Evolutionary conservation across 1,140 invertebrate genomes (phyloP), one percentile per base, ranked within the genome.

Genomic region (Drosophila erecta): DNA sequence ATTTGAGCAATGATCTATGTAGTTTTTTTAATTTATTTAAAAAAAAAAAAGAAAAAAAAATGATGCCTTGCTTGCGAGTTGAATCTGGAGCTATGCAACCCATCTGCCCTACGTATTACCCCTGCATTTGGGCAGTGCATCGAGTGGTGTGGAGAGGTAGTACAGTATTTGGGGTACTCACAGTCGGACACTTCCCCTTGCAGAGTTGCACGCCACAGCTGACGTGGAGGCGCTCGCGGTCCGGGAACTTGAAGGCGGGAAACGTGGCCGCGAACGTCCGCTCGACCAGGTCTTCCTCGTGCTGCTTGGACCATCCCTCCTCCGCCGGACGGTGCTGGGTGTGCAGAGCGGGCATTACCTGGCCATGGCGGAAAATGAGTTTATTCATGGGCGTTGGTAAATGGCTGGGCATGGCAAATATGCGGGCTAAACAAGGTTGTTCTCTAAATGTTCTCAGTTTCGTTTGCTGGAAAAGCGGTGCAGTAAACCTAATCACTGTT

Each of bases 241-340:
- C 96, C 14, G 96, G 96, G 92, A 97, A 96, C 81, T 96, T 96
- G 78, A 97, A 97, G 6, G 96, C 96, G 11, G 95, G 94, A 92
- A 97, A 96, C 33, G 94, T 94, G 0, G 95, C 94, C 14, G 93
- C 92, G 35, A 92, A 92, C 47, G 86, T 87, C 30, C 90, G 90
- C 72, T 92, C 90, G 44, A 92, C 81, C 35, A 92, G 65, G 79
- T 92, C 92, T 78, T 92, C 92, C 66, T 90, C 86, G 30, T 81
- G 71, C 58, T 90, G 86, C 62, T 92, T 92, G 24, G 92, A 92
- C 92, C 92, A 92, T 20, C 91, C 91, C 66, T 92, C 92, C 73
- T 92, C 92, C 20, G 81, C 75, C 4, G 89, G 90, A 24, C 87
- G 81, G 22, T 62, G 58, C 11, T 72, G 73, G 6, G 76, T 89